Evolutionary conservation across 1,140 invertebrate species (phyloP).

Genomic region (Olivierus martensii): DNA sequence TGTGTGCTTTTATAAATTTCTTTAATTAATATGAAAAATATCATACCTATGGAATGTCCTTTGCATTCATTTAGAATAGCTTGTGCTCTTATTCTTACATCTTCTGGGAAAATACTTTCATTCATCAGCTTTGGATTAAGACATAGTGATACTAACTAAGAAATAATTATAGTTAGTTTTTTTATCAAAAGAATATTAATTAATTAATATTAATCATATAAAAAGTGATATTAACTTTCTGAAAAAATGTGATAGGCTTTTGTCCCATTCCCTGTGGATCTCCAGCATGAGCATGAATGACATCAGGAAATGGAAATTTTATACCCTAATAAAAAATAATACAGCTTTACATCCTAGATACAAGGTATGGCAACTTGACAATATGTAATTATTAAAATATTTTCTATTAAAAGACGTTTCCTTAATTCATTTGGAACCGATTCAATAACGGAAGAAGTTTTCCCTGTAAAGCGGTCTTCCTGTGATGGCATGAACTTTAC

Average conservation of each 20-base stretch:
- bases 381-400: neutral
- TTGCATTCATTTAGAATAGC: constrained; percentile 62
- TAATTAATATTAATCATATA: neutral
- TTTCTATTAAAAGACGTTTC: neutral
- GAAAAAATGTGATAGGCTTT: constrained; percentile 66
- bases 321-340: constrained; percentile 44
- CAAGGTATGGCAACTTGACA: neutral
- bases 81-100: constrained; percentile 65
- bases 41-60: constrained; percentile 55
- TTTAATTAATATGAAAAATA: too few species aligned
- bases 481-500: neutral
- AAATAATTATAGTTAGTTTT: neutral
- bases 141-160: constrained; percentile 59
- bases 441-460: neutral
- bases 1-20: too few species aligned
- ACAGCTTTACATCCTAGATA: constrained; percentile 3
- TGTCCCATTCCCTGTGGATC: constrained; percentile 99
- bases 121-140: constrained; percentile 44
- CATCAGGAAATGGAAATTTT: constrained; percentile 77
- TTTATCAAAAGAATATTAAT: neutral
- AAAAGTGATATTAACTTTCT: constrained; percentile 36
- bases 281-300: constrained; percentile 95
- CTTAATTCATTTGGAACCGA: neutral
- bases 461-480: neutral
- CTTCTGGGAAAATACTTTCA: constrained; percentile 55